Evolutionary conservation across 2,888 invertebrate species (phyloP).

Genomic region (Leptinotarsa haldemani): DNA sequence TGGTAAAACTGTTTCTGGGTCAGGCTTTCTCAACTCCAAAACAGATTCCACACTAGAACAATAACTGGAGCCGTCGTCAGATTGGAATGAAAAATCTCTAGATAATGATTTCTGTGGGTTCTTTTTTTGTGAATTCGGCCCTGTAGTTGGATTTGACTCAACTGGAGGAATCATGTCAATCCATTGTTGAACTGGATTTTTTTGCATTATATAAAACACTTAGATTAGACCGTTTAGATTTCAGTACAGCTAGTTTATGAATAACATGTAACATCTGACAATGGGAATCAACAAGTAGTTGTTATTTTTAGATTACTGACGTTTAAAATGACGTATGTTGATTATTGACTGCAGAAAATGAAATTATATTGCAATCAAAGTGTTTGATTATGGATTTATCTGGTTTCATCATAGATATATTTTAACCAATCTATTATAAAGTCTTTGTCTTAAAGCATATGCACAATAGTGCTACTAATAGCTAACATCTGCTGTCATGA

Average conservation of each 20-base stretch:
- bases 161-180: conserved; percentile 74
- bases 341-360: neutral
- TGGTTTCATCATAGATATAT: neutral
- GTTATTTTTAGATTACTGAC: conserved; percentile 22
- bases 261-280: neutral
- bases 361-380: neutral
- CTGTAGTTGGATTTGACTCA: conserved; percentile 42
- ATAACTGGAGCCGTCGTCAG: conserved; percentile 69
- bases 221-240: neutral
- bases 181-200: conserved; percentile 82
- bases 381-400: neutral
- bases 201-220: conserved; percentile 63
- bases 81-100: conserved; percentile 63
- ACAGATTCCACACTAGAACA: conserved; percentile 87
- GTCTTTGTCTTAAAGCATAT: too few relatives aligned
- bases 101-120: conserved; percentile 54
- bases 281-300: conserved; percentile 41
- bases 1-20: too few relatives aligned
- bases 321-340: conserved; percentile 28
- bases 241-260: conserved; percentile 1
- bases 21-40: conserved; percentile 84
- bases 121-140: conserved; percentile 34
- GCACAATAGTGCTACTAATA: too few relatives aligned
- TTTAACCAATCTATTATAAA: too few relatives aligned
- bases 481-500: too few relatives aligned